Percentiles rank a stretch among this genome's conserved stretches.
phyloP scores from a whole-genome alignment of 2,797 vertebrate species.

The Borostomias antarcticus region DNA sequence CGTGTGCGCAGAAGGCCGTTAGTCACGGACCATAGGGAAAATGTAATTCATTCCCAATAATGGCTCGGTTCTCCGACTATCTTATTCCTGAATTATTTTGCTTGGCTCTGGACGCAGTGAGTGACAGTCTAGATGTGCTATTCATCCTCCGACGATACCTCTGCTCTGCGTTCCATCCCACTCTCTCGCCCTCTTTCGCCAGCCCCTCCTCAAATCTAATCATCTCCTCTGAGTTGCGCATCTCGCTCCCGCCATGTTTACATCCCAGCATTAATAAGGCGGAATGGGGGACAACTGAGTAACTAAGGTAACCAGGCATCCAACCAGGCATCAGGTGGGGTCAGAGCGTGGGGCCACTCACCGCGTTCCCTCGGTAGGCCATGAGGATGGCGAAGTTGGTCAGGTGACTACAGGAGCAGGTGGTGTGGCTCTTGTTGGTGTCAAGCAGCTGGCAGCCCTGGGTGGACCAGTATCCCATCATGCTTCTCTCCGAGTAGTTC shows the following conservation, averaged over 20 bases:
- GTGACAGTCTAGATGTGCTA: slow-evolving; percentile 54
- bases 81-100: slow-evolving; percentile 52
- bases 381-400: slow-evolving; percentile 99
- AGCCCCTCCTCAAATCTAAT: slow-evolving; percentile 65
- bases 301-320: too few relatives aligned
- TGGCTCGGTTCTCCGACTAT: slow-evolving; percentile 38
- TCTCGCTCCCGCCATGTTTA: slow-evolving; percentile 49
- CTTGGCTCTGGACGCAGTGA: slow-evolving; percentile 51
- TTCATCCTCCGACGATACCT: slow-evolving; percentile 28
- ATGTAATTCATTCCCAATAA: slow-evolving; percentile 69
- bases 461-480: slow-evolving; percentile 99
- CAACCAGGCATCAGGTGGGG: neutral
- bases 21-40: slow-evolving; percentile 68
- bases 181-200: neutral
- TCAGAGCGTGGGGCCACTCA: slow-evolving; percentile 63
- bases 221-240: slow-evolving; percentile 57
- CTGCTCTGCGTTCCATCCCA: neutral
- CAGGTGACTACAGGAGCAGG: slow-evolving; percentile 96
- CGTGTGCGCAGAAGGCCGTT: slow-evolving; percentile 51
- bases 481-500: slow-evolving; percentile 98
- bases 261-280: slow-evolving; percentile 49
- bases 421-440: slow-evolving; percentile 96
- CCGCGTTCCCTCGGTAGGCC: slow-evolving; percentile 91
- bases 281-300: neutral
- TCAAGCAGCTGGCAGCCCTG: slow-evolving; percentile 95